phyloP scores from a whole-genome alignment of 2,888 invertebrate species.

The Hypomecis atomaria region DNA sequence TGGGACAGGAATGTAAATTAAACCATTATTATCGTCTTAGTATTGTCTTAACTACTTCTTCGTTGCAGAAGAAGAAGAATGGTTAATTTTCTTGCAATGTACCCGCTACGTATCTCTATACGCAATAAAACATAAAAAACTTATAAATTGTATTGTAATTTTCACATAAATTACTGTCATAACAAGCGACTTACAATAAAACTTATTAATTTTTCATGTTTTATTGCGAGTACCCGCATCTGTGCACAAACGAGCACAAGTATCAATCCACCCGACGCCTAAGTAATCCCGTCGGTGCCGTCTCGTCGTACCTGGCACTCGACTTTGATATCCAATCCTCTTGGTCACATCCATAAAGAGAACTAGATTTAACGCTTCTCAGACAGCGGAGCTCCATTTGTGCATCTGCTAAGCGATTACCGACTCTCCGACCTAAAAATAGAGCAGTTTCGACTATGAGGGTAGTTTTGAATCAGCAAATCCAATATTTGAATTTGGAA shows the following conservation, averaged over 20 bases:
- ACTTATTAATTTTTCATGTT: no score
- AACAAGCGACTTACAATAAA: no score
- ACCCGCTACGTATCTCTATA: no score
- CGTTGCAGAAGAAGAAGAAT: no score
- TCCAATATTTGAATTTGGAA: constrained; percentile 52
- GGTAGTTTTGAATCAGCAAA: constrained; percentile 36
- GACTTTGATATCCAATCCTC: constrained; percentile 31
- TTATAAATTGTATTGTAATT: no score
- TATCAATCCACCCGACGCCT: constrained; percentile 1
- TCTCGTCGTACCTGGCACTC: constrained; percentile 18
- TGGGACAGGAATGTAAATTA: no score
- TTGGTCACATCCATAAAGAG: constrained; percentile 22
- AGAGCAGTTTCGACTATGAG: constrained; percentile 19
- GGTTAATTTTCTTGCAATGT: no score
- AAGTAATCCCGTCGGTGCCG: constrained; percentile 3
- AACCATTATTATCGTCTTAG: no score
- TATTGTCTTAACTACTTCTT: no score
- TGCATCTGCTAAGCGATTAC: constrained; percentile 8
- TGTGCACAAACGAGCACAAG: constrained; percentile 7
- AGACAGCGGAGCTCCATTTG: constrained; percentile 9
- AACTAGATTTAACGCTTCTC: constrained; percentile 23
- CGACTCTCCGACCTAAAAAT: constrained; percentile 2
- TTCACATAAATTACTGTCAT: no score
- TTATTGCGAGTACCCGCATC: constrained; percentile 6
- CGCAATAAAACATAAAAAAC: no score